These are phyloP conservation scores for Erythrocercus mccallii DNA, from an alignment of 2,113 vertebrate species.

Conservation along the genomic window DNA sequence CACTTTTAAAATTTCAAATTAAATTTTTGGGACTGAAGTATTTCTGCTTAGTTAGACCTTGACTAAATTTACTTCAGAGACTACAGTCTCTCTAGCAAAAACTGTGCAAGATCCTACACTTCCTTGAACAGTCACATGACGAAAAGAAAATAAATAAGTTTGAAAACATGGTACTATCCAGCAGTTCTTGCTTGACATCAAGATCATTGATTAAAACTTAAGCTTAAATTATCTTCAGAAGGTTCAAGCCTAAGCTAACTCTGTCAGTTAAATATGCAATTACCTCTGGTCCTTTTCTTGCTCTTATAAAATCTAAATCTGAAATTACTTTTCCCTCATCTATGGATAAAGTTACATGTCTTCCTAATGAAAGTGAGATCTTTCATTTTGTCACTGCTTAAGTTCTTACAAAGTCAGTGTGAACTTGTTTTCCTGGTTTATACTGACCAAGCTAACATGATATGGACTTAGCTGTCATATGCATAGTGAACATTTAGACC, in stretches of 20 bases:
- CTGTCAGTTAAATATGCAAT: background rate
- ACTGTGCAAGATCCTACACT: background rate
- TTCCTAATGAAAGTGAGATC: background rate
- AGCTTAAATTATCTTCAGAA: background rate
- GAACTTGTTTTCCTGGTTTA: background rate
- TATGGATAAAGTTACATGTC: background rate
- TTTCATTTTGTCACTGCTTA: background rate
- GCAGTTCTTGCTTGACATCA: background rate
- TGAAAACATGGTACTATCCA: background rate
- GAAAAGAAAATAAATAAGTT: background rate
- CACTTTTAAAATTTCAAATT: background rate
- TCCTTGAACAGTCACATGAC: background rate
- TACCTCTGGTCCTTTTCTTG: background rate
- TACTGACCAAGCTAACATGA: background rate
- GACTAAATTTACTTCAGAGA: background rate
- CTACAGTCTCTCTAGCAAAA: background rate
- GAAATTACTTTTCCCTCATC: background rate
- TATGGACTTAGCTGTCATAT: background rate
- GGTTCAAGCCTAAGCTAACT: background rate
- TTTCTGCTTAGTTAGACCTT: background rate
- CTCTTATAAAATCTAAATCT: background rate
- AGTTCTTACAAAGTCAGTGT: accelerated
- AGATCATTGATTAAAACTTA: background rate
- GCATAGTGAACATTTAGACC: background rate
- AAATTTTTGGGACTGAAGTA: background rate